These are phyloP conservation scores for Tyria jacobaeae DNA, from an alignment of 2,888 invertebrate species.

Conservation along the genomic window DNA sequence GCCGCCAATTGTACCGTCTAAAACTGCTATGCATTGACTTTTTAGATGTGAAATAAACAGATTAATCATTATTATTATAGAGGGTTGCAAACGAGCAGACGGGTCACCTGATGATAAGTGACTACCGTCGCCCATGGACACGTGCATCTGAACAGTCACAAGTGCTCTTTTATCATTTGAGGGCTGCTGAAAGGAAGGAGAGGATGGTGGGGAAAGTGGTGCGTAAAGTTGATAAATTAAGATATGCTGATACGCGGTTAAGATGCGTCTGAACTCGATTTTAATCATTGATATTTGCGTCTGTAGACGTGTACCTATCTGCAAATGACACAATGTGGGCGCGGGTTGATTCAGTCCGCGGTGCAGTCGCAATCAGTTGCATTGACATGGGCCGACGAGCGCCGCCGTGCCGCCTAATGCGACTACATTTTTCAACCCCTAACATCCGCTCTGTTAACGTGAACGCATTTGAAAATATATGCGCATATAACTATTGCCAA, in stretches of 20 bases:
- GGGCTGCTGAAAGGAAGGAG: too few relatives aligned
- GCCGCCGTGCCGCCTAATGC: slow-evolving; percentile 44
- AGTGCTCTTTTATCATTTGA: too few relatives aligned
- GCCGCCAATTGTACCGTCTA: too few relatives aligned
- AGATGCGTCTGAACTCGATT: slow-evolving; percentile 49
- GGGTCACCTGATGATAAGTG: too few relatives aligned
- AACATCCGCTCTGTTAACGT: slow-evolving; percentile 67
- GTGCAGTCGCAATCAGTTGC: slow-evolving; percentile 66
- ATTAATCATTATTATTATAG: too few relatives aligned
- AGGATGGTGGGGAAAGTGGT: too few relatives aligned
- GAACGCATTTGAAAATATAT: slow-evolving; percentile 64
- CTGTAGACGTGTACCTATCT: slow-evolving; percentile 46
- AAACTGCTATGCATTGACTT: too few relatives aligned
- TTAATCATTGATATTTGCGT: slow-evolving; percentile 58
- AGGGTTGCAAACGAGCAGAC: too few relatives aligned
- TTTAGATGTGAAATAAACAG: too few relatives aligned
- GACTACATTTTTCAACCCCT: slow-evolving; percentile 71
- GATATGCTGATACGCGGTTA: too few relatives aligned
- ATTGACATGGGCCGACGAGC: slow-evolving; percentile 57
- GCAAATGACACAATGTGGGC: slow-evolving; percentile 68
- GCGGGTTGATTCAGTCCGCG: slow-evolving; percentile 59
- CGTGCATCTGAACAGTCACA: too few relatives aligned
- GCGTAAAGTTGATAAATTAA: neutral
- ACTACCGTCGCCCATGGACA: too few relatives aligned
- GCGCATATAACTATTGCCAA: slow-evolving; percentile 37